Evolutionary conservation across 2,888 invertebrate genomes (phyloP).

Genomic region (Argyresthia goedartella): DNA sequence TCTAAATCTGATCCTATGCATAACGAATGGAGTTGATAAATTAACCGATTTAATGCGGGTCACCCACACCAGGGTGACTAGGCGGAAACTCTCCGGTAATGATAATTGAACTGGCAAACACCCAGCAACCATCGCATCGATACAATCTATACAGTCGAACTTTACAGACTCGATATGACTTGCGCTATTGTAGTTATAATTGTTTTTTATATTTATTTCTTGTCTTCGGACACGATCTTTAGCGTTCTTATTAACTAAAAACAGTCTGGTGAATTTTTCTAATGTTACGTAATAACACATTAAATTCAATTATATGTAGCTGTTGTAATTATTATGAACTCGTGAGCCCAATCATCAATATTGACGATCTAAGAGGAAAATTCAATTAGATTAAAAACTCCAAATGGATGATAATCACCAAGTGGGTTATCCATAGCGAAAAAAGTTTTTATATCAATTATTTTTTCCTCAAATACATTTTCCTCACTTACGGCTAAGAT

Average conservation of each 20-base stretch:
- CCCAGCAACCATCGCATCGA: conserved; percentile 56
- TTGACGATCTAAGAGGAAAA: conserved; percentile 1
- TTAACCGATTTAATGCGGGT: conserved; percentile 72
- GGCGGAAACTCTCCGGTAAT: conserved; percentile 56
- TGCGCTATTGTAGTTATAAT: conserved; percentile 63
- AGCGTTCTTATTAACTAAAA: conserved; percentile 64
- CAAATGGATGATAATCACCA: not conserved
- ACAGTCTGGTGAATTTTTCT: conserved; percentile 16
- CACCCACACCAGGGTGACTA: conserved; percentile 65
- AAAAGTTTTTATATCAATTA: too few relatives aligned
- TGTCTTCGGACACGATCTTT: conserved; percentile 69
- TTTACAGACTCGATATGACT: conserved; percentile 62
- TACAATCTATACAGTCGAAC: conserved; percentile 47
- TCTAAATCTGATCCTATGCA: conserved; percentile 68
- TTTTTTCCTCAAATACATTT: too few relatives aligned
- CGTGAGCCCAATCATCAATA: not conserved
- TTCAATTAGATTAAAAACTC: not conserved
- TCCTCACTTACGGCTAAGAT: too few relatives aligned
- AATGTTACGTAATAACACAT: conserved; percentile 28
- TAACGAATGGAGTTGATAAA: conserved; percentile 68
- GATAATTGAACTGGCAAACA: conserved; percentile 72
- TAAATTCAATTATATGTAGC: conserved; percentile 27
- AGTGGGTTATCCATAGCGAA: too few relatives aligned
- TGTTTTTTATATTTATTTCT: conserved; percentile 54
- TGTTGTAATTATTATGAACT: not conserved